Base-by-base conservation (phyloP, 2,113 vertebrate genomes). In the Equus przewalskii region DNA sequence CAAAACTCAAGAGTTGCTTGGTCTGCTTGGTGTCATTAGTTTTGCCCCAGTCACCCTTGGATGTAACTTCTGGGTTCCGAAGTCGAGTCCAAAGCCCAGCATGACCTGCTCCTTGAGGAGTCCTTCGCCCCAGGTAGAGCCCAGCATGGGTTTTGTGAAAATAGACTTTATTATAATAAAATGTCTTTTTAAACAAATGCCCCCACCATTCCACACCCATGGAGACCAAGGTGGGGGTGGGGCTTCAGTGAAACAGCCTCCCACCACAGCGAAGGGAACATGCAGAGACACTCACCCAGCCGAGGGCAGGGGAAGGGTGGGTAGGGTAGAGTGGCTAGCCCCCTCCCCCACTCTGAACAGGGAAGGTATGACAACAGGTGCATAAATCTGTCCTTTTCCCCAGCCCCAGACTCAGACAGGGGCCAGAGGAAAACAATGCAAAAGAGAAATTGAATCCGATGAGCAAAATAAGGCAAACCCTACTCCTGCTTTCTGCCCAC, bases 91-190 rank as follows among this genome's bases (percentile, higher is more conserved):
- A 78, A 78, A 94, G 30, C n/a, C 58, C 44, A 69, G 30, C 9
- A 46, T 5, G 10, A 58, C 30, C n/a, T 16, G 6, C 58, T 51
- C 70, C 58, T 62, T 44, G 11, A 46, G 83, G 21, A 44, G 51
- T 78, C 88, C 73, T 81, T 84, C 41, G 58, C 54, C 95, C 90
- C 90, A 97, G 15, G 30, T n/a, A 98, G 73, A 97, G 75, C 54
- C 87, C 92, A 93, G 80, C 81, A 81, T 92, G 56, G 62, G 62
- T 98, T 98, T 98, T 99, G 98, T 98, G 98, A 99, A 99, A 99
- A 99, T 99, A 99, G 98, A 99, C 96, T 99, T 99, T 99, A 99
- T 99, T 99, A 98, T 98, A 98, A 98, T 99, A 99, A 99, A 99
- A 98, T 98, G 86, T 98, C 91, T 97, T 98, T 98, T 98, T 96